Evolutionary conservation across 2,797 vertebrate species (phyloP), one percentile per base, ranked within the genome.

Genomic region (Lepilemur septentrionalis): DNA sequence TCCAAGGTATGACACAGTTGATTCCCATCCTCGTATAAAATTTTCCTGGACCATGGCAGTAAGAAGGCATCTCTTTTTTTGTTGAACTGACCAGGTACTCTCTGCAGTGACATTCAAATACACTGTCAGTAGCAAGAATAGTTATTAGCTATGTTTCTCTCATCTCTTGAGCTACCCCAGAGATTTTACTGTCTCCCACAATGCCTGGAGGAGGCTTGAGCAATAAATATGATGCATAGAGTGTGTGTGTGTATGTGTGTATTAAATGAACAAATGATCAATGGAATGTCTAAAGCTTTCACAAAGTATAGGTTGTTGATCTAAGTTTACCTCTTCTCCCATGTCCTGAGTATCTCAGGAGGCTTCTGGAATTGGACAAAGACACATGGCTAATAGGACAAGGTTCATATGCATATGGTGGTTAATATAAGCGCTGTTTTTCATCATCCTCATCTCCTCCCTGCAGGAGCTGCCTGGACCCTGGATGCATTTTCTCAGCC

Each of bases 401-500:
- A 87, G 41, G 43, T 69, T 92, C 92, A 69, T 8, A 59, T 70
- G 38, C 57, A 70, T 75, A 32, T 20, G 35, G 73, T 91, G 43
- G 55, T 85, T 88, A 92, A 52, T 91, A 1, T 41, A 94, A 93
- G 61, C 38, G 15, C 23, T 92, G 5, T 23, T 72, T 81, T 93
- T 89, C 50, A 84, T 73, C 85, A 84, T 87, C 61, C 30, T 81
- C 55, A 78, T 59, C 18, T 8, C 67, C 35, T 70, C 72, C 55
- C 59, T n/a, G 2, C 38, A 94, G 87, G 80, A 94, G 73, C 57
- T 81, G 86, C 86, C 95, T 89, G 55, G 89, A 93, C 93, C n/a
- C 81, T 92, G 46, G 85, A 87, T 83, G 43, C 52, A 82, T 93
- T 96, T 97, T 91, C 89, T 94, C 82, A 96, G 91, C 89, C 91